A percentile compares a stretch with the other conserved stretches of the same genome.
Evolutionary conservation across 2,113 vertebrate species (phyloP).

Genomic region (Toxostoma redivivum): DNA sequence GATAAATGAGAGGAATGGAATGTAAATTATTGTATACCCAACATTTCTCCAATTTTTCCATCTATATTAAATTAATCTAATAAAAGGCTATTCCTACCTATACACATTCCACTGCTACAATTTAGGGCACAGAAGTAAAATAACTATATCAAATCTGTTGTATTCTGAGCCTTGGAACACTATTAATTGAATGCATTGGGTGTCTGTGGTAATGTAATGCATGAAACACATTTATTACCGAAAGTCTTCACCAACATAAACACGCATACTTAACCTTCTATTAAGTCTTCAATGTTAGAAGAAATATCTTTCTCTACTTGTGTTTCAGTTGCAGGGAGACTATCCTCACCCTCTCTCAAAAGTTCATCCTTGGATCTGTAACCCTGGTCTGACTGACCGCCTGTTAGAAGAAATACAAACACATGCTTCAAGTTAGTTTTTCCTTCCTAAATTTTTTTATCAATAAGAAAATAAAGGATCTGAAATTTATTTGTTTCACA

Average conservation of each 20-base stretch:
- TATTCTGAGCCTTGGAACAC: neutral
- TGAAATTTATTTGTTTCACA: neutral
- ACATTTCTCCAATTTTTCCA: neutral
- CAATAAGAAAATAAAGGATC: neutral
- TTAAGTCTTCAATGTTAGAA: constrained; percentile 12
- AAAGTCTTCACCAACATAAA: neutral
- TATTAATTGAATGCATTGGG: neutral
- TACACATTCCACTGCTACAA: neutral
- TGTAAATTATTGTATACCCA: neutral
- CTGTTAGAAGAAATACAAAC: constrained; percentile 53
- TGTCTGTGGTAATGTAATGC: neutral
- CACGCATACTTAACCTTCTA: constrained; percentile 66
- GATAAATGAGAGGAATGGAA: neutral
- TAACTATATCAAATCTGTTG: neutral
- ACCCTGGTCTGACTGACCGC: constrained; percentile 85
- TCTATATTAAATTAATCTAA: neutral
- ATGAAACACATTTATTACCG: neutral
- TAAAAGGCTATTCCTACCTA: neutral
- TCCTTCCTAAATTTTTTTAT: neutral
- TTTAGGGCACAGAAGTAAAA: neutral
- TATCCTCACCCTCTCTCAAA: constrained; percentile 72
- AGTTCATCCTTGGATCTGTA: constrained; percentile 91
- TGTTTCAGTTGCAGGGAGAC: constrained; percentile 39
- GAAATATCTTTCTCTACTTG: constrained; percentile 19
- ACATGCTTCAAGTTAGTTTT: neutral